These are phyloP conservation scores for Acanthopagrus latus DNA, from an alignment of 2,797 vertebrate species.

Conservation along the genomic window DNA sequence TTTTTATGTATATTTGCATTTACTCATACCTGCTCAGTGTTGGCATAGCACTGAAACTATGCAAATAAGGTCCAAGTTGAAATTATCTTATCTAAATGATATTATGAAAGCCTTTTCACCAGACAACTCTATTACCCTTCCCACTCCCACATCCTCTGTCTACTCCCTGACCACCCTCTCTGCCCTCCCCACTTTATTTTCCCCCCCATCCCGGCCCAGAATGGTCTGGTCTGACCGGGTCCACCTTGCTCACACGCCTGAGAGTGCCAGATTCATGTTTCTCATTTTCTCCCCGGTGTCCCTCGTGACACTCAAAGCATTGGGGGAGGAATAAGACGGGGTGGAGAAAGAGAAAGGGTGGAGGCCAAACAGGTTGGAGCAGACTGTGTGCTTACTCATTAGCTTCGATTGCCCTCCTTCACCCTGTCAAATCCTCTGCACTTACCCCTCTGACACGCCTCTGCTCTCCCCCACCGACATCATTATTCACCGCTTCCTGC, in stretches of 20 bases:
- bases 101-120: too few relatives aligned
- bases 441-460: conserved; percentile 1
- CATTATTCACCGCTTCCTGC: neutral
- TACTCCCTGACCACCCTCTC: neutral
- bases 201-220: neutral
- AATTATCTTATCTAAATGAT: neutral
- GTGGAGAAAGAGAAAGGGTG: conserved; percentile 1
- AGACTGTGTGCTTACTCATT: conserved; percentile 37
- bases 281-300: conserved; percentile 65
- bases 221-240: conserved; percentile 6
- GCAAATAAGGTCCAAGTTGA: neutral
- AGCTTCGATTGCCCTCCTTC: conserved; percentile 17
- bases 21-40: neutral
- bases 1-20: neutral
- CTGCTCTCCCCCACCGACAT: conserved; percentile 7
- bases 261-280: conserved; percentile 50
- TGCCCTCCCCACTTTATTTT: neutral
- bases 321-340: neutral
- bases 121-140: neutral
- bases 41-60: neutral
- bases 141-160: neutral
- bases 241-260: conserved; percentile 5
- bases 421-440: conserved; percentile 1
- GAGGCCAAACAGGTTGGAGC: conserved; percentile 9
- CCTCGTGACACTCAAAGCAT: conserved; percentile 14